phyloP scores from a whole-genome alignment of 2,113 vertebrate species.

The Geothlypis trichas region DNA sequence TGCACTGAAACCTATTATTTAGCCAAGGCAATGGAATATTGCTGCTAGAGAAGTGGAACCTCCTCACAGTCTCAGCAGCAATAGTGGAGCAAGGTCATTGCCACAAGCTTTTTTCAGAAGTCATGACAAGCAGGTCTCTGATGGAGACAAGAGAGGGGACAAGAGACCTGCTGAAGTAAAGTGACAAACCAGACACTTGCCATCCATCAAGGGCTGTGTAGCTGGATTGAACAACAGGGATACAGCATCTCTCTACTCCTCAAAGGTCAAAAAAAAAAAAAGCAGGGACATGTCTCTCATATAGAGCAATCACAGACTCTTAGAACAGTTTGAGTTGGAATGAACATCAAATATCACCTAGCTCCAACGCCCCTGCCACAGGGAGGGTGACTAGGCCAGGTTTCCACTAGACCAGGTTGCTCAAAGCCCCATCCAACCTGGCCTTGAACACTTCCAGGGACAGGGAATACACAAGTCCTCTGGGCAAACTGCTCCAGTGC shows the following conservation, averaged over 20 bases:
- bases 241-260: neutral
- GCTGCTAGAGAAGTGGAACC: neutral
- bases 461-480: neutral
- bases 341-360: neutral
- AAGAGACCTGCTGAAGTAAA: neutral
- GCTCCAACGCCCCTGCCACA: neutral
- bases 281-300: neutral
- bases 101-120: neutral
- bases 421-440: neutral
- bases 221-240: neutral
- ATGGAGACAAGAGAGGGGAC: neutral
- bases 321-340: neutral
- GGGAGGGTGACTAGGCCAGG: too few species aligned
- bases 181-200: neutral
- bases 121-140: neutral
- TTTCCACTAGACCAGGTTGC: neutral
- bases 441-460: neutral
- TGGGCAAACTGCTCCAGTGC: neutral
- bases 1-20: neutral
- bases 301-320: neutral
- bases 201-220: neutral
- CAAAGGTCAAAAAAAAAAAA: neutral
- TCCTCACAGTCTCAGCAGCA: neutral
- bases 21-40: neutral
- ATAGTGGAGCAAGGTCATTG: accelerated